phyloP scores from a whole-genome alignment of 2,888 invertebrate genomes.

The Ashinkailepas kermadecensis region DNA sequence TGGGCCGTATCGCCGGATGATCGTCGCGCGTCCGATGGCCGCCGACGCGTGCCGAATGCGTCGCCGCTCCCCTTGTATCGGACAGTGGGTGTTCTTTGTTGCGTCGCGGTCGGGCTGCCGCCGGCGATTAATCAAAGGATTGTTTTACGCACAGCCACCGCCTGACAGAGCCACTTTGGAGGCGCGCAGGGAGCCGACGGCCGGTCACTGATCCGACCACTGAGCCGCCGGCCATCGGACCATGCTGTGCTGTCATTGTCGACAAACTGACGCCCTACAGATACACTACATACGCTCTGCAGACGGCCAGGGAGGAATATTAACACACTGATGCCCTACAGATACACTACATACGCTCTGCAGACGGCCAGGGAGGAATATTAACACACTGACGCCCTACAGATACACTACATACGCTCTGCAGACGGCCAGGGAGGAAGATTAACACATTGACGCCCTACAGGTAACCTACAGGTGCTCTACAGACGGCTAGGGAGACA shows the following conservation, averaged over 20 bases:
- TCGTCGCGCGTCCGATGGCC: background rate
- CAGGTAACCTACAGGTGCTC: too few relatives aligned
- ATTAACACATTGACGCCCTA: too few relatives aligned
- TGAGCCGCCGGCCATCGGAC: too few relatives aligned
- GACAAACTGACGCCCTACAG: background rate
- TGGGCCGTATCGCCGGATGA: background rate
- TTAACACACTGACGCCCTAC: too few relatives aligned
- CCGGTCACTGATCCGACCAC: background rate
- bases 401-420: too few relatives aligned
- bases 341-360: too few relatives aligned
- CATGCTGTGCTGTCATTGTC: background rate
- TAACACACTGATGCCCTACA: too few relatives aligned
- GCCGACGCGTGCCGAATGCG: background rate
- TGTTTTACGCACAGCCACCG: conserved; percentile 7
- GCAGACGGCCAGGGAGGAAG: too few relatives aligned
- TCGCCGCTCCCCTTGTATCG: background rate
- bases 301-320: too few relatives aligned
- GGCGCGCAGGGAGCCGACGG: background rate
- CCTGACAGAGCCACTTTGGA: background rate
- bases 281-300: too few relatives aligned
- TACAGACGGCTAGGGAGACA: too few relatives aligned
- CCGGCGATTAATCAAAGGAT: conserved; percentile 16
- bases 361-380: too few relatives aligned
- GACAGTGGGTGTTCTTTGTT: conserved; percentile 2
- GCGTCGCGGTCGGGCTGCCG: background rate